Base-by-base conservation (phyloP, 2,888 invertebrate genomes). In the Margaritifera margaritifera region DNA sequence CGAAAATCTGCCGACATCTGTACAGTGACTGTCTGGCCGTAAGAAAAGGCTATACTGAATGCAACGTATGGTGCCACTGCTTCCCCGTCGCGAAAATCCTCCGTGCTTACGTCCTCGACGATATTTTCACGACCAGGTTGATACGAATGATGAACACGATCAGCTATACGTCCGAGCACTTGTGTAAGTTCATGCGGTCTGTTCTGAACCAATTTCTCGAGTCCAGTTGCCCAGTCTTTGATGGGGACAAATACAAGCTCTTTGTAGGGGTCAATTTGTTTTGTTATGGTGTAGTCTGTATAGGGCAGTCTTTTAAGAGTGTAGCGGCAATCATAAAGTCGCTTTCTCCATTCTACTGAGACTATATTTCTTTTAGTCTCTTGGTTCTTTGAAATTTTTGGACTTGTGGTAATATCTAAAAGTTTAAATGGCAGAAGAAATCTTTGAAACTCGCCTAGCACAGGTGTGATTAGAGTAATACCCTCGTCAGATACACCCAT, bases 11-110 rank as follows among this genome's bases (percentile, higher is more conserved):
- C 77, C 4, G 64, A 53, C 58, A 77, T 22, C 50, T 77, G 77
- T 0, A 75, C 63, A 18, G 67, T 60, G n/a, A 77, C 15, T 50
- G 68, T 61, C 52, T 77, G 77, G 19, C 72, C 77, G 50, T 65
- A 63, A 22, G 42, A 51, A 57, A 65, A 62, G 20, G 31, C 62
- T 58, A 62, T 19, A n/a, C 60, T 64, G 55, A 69, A 69, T 25
- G 15, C 57, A 20, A 55, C 61, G 42, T 62, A 11, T 20, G 50
- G 53, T 19, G 54, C 42, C 18, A 64, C n/a, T 6, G 55, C 27
- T 24, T 53, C 20, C 0, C n/a, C 18, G 24, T 64, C 19, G 2
- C 50, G 18, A 22, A 31, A 64, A 15, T 42, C 42, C 57, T 64
- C 64, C 31, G 64, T 64, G 5, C 42, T 57, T 24, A 64, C 64